Conservation (phyloP, 2,797 vertebrate genomes). For the Percopsis omiscomaycus region DNA sequence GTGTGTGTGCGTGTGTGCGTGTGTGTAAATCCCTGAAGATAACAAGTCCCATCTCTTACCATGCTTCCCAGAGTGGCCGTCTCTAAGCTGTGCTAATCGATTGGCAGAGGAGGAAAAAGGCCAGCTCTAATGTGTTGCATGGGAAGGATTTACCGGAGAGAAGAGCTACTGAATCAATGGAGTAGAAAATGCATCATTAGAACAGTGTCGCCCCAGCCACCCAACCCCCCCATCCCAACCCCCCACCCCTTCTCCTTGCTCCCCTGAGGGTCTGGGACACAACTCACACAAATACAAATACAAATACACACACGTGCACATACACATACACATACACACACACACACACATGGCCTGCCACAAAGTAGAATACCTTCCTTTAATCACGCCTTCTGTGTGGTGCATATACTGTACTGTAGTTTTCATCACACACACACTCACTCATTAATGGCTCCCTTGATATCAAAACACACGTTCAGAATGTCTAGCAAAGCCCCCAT, state of each 20-base stretch:
- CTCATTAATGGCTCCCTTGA: slow-evolving; percentile 48
- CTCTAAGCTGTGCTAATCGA: slow-evolving; percentile 78
- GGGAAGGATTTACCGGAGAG: slow-evolving; percentile 82
- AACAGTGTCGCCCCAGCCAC: slow-evolving; percentile 53
- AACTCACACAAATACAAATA: slow-evolving; percentile 30
- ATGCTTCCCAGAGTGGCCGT: slow-evolving; percentile 60
- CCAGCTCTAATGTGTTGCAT: slow-evolving; percentile 80
- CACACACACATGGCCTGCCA: slow-evolving; percentile 21
- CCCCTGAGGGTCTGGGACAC: slow-evolving; percentile 37
- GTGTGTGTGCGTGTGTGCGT: slow-evolving; percentile 1
- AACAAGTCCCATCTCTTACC: slow-evolving; percentile 63
- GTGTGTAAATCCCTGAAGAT: slow-evolving; percentile 52
- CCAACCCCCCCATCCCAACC: background rate
- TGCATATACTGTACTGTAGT: background rate
- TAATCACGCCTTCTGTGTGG: background rate
- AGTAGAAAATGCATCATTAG: slow-evolving; percentile 83
- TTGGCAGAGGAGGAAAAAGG: slow-evolving; percentile 75
- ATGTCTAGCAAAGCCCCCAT: slow-evolving; percentile 20
- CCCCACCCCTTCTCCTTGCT: slow-evolving; percentile 6
- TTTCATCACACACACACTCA: slow-evolving; percentile 1
- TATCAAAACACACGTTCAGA: slow-evolving; percentile 19
- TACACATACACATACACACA: slow-evolving; percentile 11
- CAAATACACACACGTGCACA: slow-evolving; percentile 24
- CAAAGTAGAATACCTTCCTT: slow-evolving; percentile 24
- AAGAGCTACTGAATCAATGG: slow-evolving; percentile 79